Evolutionary conservation across 1,140 invertebrate genomes (phyloP), one percentile per base, ranked within the genome.

Genomic region (Uloborus diversus): DNA sequence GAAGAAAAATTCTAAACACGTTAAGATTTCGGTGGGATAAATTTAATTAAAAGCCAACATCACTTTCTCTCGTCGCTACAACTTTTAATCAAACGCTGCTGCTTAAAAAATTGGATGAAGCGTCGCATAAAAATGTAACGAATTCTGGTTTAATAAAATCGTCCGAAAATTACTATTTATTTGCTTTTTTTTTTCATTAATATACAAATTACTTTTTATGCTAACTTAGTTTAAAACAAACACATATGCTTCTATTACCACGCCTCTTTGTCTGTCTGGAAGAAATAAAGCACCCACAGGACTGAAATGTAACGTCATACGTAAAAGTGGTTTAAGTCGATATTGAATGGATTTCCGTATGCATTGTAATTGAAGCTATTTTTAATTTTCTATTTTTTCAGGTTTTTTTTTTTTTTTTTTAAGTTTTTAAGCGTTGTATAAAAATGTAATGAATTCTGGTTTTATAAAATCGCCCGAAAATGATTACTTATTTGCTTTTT

Each of bases 161-260:
- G 28, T 65, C 62, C 23, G 3, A 20, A 30, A 37, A 78, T 37
- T 78, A 14, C 32, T 65, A 56, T 75, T 75, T 64, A 51, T 59
- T 71, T 64, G 61, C 62, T 66, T 66, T 73, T 70, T 70, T 70
- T 23, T 70, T 78, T 78, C 73, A 78, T 78, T 78, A 78, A 78
- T 78, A 78, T 78, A 78, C 73, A 78, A 78, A 78, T 78, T 78
- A 62, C 61, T 78, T 66, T 78, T 78, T 65, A 25, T 37, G 49
- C 49, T 23, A 20, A 51, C 28, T n/a, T 33, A 49, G 47, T 78
- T 42, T 78, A 78, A 76, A 66, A 78, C 71, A 78, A 78, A 78
- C 73, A 78, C 73, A 30, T 65, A 28, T 62, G 47, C 28, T 20
- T 62, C 32, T 62, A 35, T 35, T n/a, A 20, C 32, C 17, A 62